These are phyloP conservation scores for Drosophila prolongata DNA, from an alignment of 2,888 invertebrate species.

Conservation along the genomic window DNA sequence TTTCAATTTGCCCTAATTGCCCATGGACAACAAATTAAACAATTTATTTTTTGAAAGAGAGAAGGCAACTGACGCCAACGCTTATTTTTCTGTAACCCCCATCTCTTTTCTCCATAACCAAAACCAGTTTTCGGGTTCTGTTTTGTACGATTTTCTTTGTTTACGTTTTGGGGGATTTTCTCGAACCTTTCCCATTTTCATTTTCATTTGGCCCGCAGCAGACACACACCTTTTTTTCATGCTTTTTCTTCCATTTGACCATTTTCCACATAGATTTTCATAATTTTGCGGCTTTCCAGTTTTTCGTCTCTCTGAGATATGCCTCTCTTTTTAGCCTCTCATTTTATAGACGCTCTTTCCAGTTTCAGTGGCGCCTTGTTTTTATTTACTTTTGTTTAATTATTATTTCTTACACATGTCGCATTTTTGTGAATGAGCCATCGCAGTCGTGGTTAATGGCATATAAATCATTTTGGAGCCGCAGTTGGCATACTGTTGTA, in stretches of 20 bases:
- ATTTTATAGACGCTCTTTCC: conserved; percentile 9
- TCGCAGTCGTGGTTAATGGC: conserved; percentile 15
- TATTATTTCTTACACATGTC: conserved; percentile 67
- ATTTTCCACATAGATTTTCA: conserved; percentile 73
- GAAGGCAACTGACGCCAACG: conserved; percentile 33
- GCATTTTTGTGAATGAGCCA: conserved; percentile 59
- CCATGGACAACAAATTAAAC: conserved; percentile 60
- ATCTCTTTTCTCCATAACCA: conserved; percentile 44
- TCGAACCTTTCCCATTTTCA: conserved; percentile 39
- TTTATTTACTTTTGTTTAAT: conserved; percentile 71
- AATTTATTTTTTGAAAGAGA: conserved; percentile 33
- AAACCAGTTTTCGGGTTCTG: conserved; percentile 67
- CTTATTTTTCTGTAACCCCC: conserved; percentile 10
- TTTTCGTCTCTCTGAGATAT: conserved; percentile 24
- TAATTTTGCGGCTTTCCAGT: conserved; percentile 59
- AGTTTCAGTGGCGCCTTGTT: conserved; percentile 66
- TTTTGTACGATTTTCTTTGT: conserved; percentile 49
- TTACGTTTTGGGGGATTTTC: conserved; percentile 51
- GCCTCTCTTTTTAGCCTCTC: neutral
- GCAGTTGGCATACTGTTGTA: conserved; percentile 19
- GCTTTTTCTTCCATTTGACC: conserved; percentile 48
- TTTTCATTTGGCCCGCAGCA: conserved; percentile 35
- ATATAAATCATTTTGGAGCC: conserved; percentile 53
- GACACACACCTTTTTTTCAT: conserved; percentile 45
- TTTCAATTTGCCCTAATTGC: conserved; percentile 61